phyloP scores from a whole-genome alignment of 2,888 invertebrate species.

The Tigriopus californicus region DNA sequence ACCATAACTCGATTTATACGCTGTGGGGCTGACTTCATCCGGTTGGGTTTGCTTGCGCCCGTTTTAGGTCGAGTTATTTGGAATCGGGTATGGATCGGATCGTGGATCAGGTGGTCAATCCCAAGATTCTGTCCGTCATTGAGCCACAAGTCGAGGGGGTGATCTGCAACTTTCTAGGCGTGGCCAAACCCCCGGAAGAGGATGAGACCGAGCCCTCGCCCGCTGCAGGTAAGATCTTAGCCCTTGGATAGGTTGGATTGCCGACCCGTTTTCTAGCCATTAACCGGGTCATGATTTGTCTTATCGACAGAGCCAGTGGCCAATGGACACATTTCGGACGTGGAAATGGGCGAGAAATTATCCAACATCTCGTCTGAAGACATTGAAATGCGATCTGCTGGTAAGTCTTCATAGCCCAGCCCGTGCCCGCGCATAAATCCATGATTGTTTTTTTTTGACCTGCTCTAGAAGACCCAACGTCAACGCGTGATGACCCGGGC shows the following conservation, averaged over 20 bases:
- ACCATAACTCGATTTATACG: too few relatives aligned
- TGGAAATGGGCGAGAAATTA: conserved; percentile 1
- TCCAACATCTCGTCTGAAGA: conserved; percentile 19
- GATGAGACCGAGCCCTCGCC: conserved; percentile 12
- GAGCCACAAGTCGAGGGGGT: conserved; percentile 77
- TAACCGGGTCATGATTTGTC: neutral
- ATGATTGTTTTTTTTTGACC: too few relatives aligned
- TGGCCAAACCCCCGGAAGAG: conserved; percentile 43
- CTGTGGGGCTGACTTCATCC: too few relatives aligned
- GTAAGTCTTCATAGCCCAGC: too few relatives aligned
- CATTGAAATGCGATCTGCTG: conserved; percentile 14
- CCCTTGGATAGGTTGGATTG: neutral
- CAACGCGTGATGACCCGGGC: too few relatives aligned
- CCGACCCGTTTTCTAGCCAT: neutral
- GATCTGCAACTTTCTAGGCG: conserved; percentile 64
- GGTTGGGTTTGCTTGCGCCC: too few relatives aligned
- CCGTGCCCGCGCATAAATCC: too few relatives aligned
- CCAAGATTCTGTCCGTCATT: conserved; percentile 69
- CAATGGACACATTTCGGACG: neutral
- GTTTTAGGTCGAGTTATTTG: conserved; percentile 58
- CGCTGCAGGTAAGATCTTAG: too few relatives aligned
- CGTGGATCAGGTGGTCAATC: conserved; percentile 86
- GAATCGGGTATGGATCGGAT: conserved; percentile 82
- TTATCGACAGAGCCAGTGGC: too few relatives aligned
- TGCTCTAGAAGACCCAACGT: too few relatives aligned